Evolutionary conservation across 2,113 vertebrate genomes (phyloP).

Genomic region (Dissostichus mawsoni): DNA sequence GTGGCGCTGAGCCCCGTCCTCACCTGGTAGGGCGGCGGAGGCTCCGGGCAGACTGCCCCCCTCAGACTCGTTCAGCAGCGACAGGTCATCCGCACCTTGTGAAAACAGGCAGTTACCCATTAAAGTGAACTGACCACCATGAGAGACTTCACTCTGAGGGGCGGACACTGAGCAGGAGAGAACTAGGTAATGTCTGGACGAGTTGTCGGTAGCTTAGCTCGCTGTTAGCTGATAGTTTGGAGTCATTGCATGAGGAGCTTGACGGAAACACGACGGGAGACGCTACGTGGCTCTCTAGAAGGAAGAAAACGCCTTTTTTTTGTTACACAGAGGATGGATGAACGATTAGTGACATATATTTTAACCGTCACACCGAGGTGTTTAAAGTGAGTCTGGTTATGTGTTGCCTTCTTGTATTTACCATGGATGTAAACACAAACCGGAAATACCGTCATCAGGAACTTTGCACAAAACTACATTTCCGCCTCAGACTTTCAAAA

Average conservation of each 20-base stretch:
- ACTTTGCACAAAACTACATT: background rate
- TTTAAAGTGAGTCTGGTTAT: background rate
- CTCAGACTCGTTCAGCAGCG: slow-evolving; percentile 88
- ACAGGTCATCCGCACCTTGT: slow-evolving; percentile 87
- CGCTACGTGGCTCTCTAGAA: background rate
- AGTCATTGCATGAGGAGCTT: slow-evolving; percentile 7
- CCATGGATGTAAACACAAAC: slow-evolving; percentile 41
- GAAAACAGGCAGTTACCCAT: slow-evolving; percentile 90
- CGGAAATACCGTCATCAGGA: slow-evolving; percentile 32
- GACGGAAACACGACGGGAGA: background rate
- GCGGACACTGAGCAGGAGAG: background rate
- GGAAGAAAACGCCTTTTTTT: background rate
- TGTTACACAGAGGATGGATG: too few species aligned
- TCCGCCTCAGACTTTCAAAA: slow-evolving; percentile 21
- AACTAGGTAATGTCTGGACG: background rate
- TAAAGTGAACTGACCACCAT: slow-evolving; percentile 64
- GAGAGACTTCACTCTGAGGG: slow-evolving; percentile 26
- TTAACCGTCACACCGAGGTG: background rate
- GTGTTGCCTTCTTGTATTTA: slow-evolving; percentile 42
- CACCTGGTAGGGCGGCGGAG: slow-evolving; percentile 84
- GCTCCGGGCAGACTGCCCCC: slow-evolving; percentile 86
- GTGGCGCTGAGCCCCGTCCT: slow-evolving; percentile 21
- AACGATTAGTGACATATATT: background rate
- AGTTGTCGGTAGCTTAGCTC: slow-evolving; percentile 30
- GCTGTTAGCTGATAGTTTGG: slow-evolving; percentile 23